A percentile compares a stretch with the other conserved stretches of the same genome.
Conservation (phyloP, 2,797 vertebrate species). For the Tadarida brasiliensis region DNA sequence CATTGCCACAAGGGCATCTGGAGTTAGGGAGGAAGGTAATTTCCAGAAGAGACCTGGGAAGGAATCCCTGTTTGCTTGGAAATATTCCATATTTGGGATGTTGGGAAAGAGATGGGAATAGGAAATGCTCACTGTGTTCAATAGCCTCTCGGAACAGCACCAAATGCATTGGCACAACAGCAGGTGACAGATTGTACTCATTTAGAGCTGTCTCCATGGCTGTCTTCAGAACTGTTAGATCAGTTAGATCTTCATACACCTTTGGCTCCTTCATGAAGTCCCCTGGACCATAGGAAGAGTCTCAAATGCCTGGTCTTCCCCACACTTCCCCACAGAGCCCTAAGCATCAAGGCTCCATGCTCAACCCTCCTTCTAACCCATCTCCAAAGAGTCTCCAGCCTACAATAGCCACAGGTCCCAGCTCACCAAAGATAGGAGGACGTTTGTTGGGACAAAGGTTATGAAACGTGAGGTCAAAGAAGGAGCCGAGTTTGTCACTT, state of each 20-base stretch:
- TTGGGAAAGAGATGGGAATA: rapidly evolving
- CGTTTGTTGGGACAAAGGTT: constrained; percentile 93
- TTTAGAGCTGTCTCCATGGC: constrained; percentile 92
- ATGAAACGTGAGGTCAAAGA: constrained; percentile 92
- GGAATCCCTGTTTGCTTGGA: background rate
- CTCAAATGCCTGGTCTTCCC: background rate
- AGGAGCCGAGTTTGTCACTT: constrained; percentile 90
- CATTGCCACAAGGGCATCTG: background rate
- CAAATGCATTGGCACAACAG: constrained; percentile 91
- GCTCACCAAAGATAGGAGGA: constrained; percentile 92
- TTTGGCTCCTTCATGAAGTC: constrained; percentile 91
- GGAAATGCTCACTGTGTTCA: constrained; percentile 90
- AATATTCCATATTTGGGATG: background rate
- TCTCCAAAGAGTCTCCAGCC: background rate
- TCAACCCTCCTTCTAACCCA: background rate
- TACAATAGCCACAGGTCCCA: background rate
- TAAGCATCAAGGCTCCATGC: no score
- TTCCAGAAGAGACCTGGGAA: background rate
- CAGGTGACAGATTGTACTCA: constrained; percentile 91
- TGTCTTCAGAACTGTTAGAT: constrained; percentile 89
- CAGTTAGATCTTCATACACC: constrained; percentile 93
- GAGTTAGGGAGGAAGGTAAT: background rate
- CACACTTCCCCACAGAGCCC: background rate
- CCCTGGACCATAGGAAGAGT: constrained; percentile 83
- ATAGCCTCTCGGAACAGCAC: constrained; percentile 94